Conservation (phyloP, 92 coral and sea anemone genomes). For the Chrysogorgia sp. region DNA sequence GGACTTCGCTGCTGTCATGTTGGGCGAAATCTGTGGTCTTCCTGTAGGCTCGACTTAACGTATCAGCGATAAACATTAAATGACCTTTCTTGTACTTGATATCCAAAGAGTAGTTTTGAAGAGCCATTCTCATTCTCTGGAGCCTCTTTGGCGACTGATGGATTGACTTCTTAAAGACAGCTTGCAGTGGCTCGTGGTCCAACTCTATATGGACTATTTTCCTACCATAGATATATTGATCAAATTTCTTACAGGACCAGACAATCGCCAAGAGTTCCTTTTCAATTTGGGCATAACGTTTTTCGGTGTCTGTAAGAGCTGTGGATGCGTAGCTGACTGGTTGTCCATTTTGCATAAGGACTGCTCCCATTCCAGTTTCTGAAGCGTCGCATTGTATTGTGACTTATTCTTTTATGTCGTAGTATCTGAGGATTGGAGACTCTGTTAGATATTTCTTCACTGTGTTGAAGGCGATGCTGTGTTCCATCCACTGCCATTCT, state of each 20-base stretch:
- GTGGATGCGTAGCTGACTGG: constrained; percentile 62
- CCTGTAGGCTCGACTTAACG: constrained; percentile 50
- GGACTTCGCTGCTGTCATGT: constrained; percentile 41
- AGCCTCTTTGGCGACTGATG: constrained; percentile 64
- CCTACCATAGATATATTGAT: constrained; percentile 59
- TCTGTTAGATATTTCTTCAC: constrained; percentile 55
- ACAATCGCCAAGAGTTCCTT: constrained; percentile 56
- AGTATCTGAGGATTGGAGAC: constrained; percentile 57
- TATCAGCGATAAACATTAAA: constrained; percentile 48
- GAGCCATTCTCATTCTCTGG: constrained; percentile 45
- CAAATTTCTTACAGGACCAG: constrained; percentile 57
- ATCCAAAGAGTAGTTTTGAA: constrained; percentile 44
- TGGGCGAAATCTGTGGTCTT: constrained; percentile 43
- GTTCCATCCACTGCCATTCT: constrained; percentile 61
- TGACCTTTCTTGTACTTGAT: constrained; percentile 54
- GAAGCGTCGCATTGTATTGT: constrained; percentile 63
- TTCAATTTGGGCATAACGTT: constrained; percentile 14
- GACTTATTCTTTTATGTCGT: constrained; percentile 54
- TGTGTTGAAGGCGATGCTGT: constrained; percentile 49
- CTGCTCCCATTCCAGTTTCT: constrained; percentile 60
- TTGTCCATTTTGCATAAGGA: constrained; percentile 63
- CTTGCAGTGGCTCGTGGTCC: constrained; percentile 56
- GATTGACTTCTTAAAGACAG: constrained; percentile 58
- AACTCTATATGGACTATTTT: constrained; percentile 44
- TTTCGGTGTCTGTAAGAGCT: constrained; percentile 58